Conservation (phyloP, 2,888 invertebrate genomes). For the Prenolepis imparis region DNA sequence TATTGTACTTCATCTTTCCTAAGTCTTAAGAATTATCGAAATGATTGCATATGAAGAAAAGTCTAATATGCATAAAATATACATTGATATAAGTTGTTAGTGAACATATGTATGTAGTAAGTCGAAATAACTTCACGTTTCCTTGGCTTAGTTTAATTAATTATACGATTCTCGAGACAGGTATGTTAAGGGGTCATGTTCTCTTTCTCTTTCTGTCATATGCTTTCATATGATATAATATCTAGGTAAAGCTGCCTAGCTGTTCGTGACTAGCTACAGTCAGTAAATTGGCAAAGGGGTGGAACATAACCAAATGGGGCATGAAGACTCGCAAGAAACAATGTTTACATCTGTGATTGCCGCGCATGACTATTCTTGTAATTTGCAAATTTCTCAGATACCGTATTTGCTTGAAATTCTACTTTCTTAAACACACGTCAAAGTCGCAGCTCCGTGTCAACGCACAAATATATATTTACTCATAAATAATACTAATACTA, state of each 20-base stretch:
- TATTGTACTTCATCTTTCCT: not conserved
- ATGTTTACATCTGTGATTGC: conserved; percentile 46
- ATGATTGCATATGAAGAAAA: not conserved
- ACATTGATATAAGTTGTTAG: conserved; percentile 33
- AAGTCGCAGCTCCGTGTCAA: not conserved
- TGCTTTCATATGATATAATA: conserved; percentile 42
- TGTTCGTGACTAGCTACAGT: conserved; percentile 51
- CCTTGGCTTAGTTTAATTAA: conserved; percentile 49
- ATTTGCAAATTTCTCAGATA: not conserved
- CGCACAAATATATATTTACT: not conserved
- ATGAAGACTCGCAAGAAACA: conserved; percentile 20
- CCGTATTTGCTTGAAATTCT: not conserved
- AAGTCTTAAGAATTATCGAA: conserved; percentile 5
- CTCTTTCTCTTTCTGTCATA: not conserved
- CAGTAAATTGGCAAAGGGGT: conserved; percentile 25
- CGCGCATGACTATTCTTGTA: conserved; percentile 17
- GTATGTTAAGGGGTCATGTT: conserved; percentile 26
- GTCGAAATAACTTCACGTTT: conserved; percentile 24
- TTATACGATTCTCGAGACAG: conserved; percentile 31
- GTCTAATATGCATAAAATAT: not conserved
- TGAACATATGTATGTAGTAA: not conserved
- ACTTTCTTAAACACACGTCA: not conserved
- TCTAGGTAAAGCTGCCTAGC: conserved; percentile 42
- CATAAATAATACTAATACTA: not conserved
- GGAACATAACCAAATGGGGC: conserved; percentile 19